Conservation (phyloP, 2,888 invertebrate species). For the Tinea pellionella region DNA sequence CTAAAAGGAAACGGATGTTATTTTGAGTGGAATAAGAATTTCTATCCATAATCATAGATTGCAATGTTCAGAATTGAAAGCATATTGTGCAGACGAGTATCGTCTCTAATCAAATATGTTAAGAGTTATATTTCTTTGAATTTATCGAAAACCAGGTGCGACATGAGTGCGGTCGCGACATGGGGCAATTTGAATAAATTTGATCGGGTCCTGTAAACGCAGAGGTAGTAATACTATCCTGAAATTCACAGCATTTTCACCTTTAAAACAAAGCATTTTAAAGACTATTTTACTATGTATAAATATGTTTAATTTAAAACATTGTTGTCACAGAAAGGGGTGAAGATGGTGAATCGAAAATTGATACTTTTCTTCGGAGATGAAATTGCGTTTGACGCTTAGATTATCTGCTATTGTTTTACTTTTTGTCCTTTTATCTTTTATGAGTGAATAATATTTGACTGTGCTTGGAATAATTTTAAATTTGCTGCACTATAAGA, state of each 20-base stretch:
- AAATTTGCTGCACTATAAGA: neutral
- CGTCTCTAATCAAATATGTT: conserved; percentile 16
- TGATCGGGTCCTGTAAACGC: conserved; percentile 36
- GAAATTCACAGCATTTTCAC: neutral
- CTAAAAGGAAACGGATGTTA: conserved; percentile 61
- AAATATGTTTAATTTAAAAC: neutral
- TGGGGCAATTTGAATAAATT: conserved; percentile 66
- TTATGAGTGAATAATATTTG: neutral
- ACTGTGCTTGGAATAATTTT: neutral
- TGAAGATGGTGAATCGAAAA: conserved; percentile 40
- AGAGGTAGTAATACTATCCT: neutral
- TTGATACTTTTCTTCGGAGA: conserved; percentile 38
- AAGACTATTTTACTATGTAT: neutral
- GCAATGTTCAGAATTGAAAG: conserved; percentile 43
- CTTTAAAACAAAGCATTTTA: neutral
- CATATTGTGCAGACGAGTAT: conserved; percentile 19
- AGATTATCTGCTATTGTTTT: conserved; percentile 14
- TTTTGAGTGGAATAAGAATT: conserved; percentile 65
- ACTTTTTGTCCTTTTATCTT: conserved; percentile 7
- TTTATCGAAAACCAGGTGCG: conserved; percentile 32
- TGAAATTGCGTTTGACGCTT: conserved; percentile 17
- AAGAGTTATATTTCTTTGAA: conserved; percentile 19
- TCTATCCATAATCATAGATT: conserved; percentile 53
- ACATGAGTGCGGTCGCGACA: conserved; percentile 47
- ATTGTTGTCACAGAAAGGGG: conserved; percentile 27